Evolutionary conservation across 92 coral and sea anemone species (phyloP), one percentile per base, ranked within the genome.

Genomic region (Micromussa lordhowensis): DNA sequence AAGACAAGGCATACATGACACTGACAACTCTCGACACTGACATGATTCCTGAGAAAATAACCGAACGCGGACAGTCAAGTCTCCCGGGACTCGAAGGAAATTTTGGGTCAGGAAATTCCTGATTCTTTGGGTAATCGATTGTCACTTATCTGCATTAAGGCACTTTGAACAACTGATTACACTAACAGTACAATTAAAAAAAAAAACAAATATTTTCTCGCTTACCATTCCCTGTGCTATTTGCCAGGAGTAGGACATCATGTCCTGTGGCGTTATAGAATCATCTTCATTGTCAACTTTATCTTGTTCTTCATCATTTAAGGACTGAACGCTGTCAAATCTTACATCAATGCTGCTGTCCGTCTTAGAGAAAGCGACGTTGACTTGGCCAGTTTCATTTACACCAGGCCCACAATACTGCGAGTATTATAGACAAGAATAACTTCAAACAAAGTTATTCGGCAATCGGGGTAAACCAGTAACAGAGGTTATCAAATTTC

Each of bases 221-320:
- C 16, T 66, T 26, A 66, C 71, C 71, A 66, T 66, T 66, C 71
- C 71, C 3, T 66, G 31, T 1, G 71, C 71, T 66, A 28, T 66
- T 66, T 66, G 71, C 71, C 71, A 66, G 32, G 71, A 66, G 34
- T 26, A 66, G 71, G 71, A 66, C 71, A 66, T 26, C 71, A 66
- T 66, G 12, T 66, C 71, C 34, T 66, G 15, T 5, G 71, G 34
- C 31, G 71, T 66, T 11, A 66, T n/a, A 66, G 16, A 28, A 28
- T 66, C 71, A 2, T 66, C 71, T 66, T 66, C 30, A 6, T 66
- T 13, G 51, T 44, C 51, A 8, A 0, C 71, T 26, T 28, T 2
- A 7, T 66, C 5, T 7, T 63, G 26, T 21, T 24, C 68, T 10
- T 24, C 30, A 15, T 66, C 71, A 28, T 66, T 26, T 18, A 66